These are phyloP conservation scores for Zootermopsis nevadensis DNA, from an alignment of 2,888 invertebrate species.

Conservation along the genomic window DNA sequence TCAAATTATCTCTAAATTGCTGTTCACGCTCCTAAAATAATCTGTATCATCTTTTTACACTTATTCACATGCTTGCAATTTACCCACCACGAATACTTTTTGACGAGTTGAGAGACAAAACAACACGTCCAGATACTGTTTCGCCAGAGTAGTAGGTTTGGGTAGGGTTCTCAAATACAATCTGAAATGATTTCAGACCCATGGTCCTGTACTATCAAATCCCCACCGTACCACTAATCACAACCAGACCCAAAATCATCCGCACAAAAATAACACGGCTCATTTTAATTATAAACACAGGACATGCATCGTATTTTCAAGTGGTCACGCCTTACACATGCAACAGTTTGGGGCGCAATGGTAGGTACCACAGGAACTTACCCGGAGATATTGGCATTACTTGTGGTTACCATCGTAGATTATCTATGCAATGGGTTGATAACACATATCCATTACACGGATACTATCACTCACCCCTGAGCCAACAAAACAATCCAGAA, in stretches of 20 bases:
- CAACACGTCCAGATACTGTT: conserved; percentile 72
- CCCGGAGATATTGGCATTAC: no score
- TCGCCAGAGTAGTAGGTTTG: conserved; percentile 74
- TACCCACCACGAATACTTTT: conserved; percentile 75
- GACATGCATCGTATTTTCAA: no score
- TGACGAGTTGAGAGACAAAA: conserved; percentile 69
- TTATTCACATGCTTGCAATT: background rate
- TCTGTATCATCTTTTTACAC: background rate
- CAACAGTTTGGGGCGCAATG: no score
- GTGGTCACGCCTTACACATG: no score
- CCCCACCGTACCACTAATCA: background rate
- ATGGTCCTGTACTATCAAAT: conserved; percentile 61
- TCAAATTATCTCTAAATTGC: no score
- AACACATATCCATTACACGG: no score
- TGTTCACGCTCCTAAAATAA: background rate
- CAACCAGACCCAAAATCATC: background rate
- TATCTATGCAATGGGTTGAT: no score
- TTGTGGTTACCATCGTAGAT: no score
- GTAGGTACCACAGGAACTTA: no score
- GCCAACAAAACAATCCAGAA: no score
- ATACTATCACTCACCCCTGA: no score
- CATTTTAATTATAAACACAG: background rate
- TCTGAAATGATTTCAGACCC: conserved; percentile 80
- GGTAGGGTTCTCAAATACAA: conserved; percentile 80
- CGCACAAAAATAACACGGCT: background rate